These are phyloP conservation scores for Zingel zingel DNA, from an alignment of 2,113 vertebrate genomes.

Conservation along the genomic window DNA sequence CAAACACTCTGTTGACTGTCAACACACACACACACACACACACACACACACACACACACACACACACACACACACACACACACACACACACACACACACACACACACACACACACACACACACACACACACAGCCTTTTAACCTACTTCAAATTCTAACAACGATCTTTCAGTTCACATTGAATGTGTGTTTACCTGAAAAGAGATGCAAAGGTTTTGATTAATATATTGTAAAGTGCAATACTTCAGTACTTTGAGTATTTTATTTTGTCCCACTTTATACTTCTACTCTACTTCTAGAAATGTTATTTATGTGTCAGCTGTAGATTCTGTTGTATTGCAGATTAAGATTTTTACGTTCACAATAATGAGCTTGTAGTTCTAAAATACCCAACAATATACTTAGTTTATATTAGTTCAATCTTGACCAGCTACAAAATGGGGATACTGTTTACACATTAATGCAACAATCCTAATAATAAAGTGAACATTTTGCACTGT, in stretches of 20 bases:
- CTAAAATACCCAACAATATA: not conserved
- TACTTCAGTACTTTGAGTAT: not conserved
- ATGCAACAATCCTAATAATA: not conserved
- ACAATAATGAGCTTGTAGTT: not conserved
- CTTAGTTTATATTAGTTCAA: not conserved
- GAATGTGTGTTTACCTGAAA: not conserved
- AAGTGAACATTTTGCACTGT: not conserved
- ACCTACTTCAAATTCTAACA: not conserved
- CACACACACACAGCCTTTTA: not conserved
- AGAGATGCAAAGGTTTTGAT: not conserved
- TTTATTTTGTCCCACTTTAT: not conserved
- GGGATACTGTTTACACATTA: not conserved
- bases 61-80: not conserved
- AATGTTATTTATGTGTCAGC: not conserved
- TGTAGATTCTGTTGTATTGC: not conserved
- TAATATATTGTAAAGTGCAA: not conserved
- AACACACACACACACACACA: not conserved
- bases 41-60: not conserved
- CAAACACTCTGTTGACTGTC: slow-evolving; percentile 4
- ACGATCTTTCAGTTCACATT: not conserved
- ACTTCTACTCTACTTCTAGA: too few relatives aligned
- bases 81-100: not conserved
- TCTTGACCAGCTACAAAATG: not conserved
- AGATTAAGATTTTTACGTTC: not conserved
- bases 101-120: not conserved